These are phyloP conservation scores for Platanista minor DNA, from an alignment of 2,113 vertebrate genomes.

Conservation along the genomic window DNA sequence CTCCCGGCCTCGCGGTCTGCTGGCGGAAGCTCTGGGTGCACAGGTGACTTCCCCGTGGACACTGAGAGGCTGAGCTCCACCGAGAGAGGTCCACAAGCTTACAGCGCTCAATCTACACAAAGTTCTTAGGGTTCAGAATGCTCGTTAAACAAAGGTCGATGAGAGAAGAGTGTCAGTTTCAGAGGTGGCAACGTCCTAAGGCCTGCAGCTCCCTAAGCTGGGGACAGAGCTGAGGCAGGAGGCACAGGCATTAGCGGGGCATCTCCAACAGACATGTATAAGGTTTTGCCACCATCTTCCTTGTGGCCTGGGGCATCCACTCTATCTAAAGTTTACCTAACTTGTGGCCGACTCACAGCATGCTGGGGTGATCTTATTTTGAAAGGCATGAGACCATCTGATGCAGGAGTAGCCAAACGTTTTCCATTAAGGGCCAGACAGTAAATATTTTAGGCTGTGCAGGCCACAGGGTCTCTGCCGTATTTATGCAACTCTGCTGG, in stretches of 20 bases:
- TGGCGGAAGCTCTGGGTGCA: conserved; percentile 39
- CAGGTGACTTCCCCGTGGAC: conserved; percentile 29
- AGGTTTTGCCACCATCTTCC: not conserved
- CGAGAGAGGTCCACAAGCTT: conserved; percentile 56
- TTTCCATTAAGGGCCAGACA: not conserved
- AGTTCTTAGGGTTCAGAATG: conserved; percentile 40
- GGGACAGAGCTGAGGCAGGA: too few relatives aligned
- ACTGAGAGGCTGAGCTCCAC: conserved; percentile 47
- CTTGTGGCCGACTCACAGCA: not conserved
- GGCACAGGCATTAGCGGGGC: accelerated
- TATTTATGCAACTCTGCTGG: not conserved
- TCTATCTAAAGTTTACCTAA: not conserved
- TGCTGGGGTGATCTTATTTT: not conserved
- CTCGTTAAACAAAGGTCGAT: conserved; percentile 64
- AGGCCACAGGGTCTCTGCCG: not conserved
- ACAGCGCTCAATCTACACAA: conserved; percentile 50
- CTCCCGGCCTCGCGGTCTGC: not conserved
- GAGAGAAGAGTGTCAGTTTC: conserved; percentile 47
- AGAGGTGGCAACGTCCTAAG: not conserved
- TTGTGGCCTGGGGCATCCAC: not conserved
- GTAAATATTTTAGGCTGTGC: not conserved
- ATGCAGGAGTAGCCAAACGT: not conserved
- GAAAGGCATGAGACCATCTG: not conserved
- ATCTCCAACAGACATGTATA: accelerated
- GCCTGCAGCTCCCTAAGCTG: not conserved